Percentiles rank a stretch among this genome's conserved stretches.
phyloP scores from a whole-genome alignment of 2,888 invertebrate genomes.

The Limnephilus lunatus region DNA sequence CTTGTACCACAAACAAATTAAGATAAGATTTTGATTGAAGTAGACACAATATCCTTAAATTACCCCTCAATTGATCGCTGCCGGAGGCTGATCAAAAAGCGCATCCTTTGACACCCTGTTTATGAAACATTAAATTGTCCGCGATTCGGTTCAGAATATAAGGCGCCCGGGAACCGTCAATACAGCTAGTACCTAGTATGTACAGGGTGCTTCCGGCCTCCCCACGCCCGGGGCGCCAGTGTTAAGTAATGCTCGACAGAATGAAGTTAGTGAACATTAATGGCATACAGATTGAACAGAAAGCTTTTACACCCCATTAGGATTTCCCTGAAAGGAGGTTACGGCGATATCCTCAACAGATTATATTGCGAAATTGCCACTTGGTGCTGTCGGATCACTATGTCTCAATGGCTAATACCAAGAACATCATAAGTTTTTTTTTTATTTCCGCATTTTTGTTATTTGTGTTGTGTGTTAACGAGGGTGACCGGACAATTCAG shows the following conservation, averaged over 20 bases:
- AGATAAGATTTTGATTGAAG: too few relatives aligned
- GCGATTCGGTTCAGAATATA: neutral
- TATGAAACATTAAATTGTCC: neutral
- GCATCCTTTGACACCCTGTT: neutral
- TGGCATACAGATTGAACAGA: neutral
- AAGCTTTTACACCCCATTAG: slow-evolving; percentile 20
- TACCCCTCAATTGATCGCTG: neutral
- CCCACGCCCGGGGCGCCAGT: neutral
- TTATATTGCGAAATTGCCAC: neutral
- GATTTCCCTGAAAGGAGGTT: slow-evolving; percentile 14
- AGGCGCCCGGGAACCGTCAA: neutral
- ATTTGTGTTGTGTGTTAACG: too few relatives aligned
- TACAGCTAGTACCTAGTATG: neutral
- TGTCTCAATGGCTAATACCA: neutral
- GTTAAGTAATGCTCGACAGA: slow-evolving; percentile 13
- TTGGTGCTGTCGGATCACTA: neutral
- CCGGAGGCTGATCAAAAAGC: neutral
- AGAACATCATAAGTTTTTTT: too few relatives aligned
- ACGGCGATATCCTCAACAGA: neutral
- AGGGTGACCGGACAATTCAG: too few relatives aligned
- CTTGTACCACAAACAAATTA: too few relatives aligned
- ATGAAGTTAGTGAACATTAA: slow-evolving; percentile 21
- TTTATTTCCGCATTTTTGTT: too few relatives aligned
- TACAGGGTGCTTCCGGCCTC: neutral
- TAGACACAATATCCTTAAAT: neutral